Conservation (phyloP, 2,888 invertebrate genomes). For the Pyrgus malvae region DNA sequence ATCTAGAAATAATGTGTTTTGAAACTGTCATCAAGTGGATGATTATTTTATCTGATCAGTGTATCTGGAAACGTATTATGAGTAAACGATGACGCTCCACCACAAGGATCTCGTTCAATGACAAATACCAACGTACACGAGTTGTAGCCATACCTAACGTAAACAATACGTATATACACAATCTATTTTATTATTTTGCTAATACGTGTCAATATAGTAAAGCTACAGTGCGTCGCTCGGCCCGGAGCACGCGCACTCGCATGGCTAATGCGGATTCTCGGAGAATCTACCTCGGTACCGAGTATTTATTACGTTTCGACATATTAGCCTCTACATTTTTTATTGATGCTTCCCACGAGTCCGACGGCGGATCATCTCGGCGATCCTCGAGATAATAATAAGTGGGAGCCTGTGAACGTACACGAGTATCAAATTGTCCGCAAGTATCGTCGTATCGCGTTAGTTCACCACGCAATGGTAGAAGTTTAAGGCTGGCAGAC, state of each 20-base stretch:
- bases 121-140: constrained; percentile 34
- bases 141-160: constrained; percentile 34
- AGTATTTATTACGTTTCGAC: constrained; percentile 62
- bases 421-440: constrained; percentile 4
- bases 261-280: constrained; percentile 51
- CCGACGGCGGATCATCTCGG: constrained; percentile 55
- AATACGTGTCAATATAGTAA: not conserved
- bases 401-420: constrained; percentile 28
- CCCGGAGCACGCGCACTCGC: constrained; percentile 26
- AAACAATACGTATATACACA: constrained; percentile 31
- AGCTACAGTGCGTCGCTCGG: not conserved
- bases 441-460: not conserved
- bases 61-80: not conserved
- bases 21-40: too few species aligned
- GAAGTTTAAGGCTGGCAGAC: too few species aligned
- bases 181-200: constrained; percentile 18
- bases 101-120: constrained; percentile 35
- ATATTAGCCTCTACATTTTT: constrained; percentile 58
- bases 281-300: constrained; percentile 66
- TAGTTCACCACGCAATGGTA: not conserved
- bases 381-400: constrained; percentile 47
- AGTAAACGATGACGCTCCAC: not conserved
- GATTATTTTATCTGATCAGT: too few species aligned
- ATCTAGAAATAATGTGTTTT: too few species aligned
- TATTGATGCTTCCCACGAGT: constrained; percentile 66